Conservation (phyloP, 1,140 invertebrate species). For the Pteromalus puparum region DNA sequence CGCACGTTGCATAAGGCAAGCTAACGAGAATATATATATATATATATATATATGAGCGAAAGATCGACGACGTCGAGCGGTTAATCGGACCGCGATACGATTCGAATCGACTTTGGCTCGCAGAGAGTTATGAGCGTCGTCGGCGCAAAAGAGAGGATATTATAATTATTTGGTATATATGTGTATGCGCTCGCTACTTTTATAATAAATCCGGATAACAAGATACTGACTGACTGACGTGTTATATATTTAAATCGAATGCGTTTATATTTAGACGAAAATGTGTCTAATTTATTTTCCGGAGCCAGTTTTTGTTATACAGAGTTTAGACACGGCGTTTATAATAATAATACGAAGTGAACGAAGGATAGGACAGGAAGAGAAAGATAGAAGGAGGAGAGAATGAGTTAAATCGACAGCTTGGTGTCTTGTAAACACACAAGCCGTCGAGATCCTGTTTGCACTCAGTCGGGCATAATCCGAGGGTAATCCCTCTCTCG, state of each 20-base stretch:
- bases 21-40: no score
- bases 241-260: no score
- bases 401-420: constrained; percentile 69
- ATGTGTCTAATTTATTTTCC: no score
- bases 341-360: not conserved
- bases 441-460: constrained; percentile 73
- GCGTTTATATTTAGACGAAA: no score
- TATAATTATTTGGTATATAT: no score
- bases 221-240: not conserved
- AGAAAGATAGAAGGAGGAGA: constrained; percentile 14
- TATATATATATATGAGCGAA: not conserved
- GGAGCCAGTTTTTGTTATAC: no score
- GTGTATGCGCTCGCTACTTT: not conserved
- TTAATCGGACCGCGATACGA: constrained; percentile 58
- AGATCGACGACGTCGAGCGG: constrained; percentile 40
- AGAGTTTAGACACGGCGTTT: no score
- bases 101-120: constrained; percentile 56
- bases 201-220: not conserved
- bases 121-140: constrained; percentile 36
- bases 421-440: constrained; percentile 74
- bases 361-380: constrained; percentile 20
- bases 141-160: no score
- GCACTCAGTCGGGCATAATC: constrained; percentile 74
- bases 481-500: constrained; percentile 73
- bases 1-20: not conserved